Percentiles rank a stretch among this genome's conserved stretches.
Conservation (phyloP, 2,888 invertebrate genomes). For the Agriopis marginaria region DNA sequence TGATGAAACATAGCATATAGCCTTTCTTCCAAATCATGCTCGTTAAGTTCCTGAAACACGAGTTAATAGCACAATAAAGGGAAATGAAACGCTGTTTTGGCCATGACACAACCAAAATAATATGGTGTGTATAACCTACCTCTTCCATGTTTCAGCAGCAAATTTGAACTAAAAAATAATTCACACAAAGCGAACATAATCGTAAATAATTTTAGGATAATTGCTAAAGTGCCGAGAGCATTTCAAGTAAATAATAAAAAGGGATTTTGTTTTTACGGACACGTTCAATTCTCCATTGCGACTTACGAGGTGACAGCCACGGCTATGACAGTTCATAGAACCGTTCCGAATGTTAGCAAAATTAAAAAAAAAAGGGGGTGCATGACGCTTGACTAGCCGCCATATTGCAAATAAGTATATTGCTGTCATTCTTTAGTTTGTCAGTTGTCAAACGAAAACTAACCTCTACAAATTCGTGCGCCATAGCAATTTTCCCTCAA, state of each 20-base stretch:
- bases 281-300: constrained; percentile 80
- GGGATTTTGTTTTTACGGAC: constrained; percentile 73
- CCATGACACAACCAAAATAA: constrained; percentile 73
- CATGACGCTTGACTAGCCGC: too few relatives aligned
- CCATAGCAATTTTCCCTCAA: too few relatives aligned
- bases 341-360: too few relatives aligned
- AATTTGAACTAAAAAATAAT: constrained; percentile 73
- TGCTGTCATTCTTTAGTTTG: too few relatives aligned
- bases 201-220: constrained; percentile 69
- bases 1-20: constrained; percentile 82
- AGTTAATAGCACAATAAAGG: constrained; percentile 61
- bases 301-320: constrained; percentile 44
- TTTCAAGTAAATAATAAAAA: constrained; percentile 78
- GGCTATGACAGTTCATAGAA: too few relatives aligned
- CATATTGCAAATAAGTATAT: too few relatives aligned
- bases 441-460: too few relatives aligned
- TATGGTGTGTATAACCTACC: constrained; percentile 72
- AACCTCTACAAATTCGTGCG: too few relatives aligned
- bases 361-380: too few relatives aligned
- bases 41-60: constrained; percentile 80
- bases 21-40: constrained; percentile 80
- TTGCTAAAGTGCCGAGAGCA: constrained; percentile 73
- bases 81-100: constrained; percentile 44
- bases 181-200: constrained; percentile 81
- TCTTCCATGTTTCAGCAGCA: constrained; percentile 80